These are phyloP conservation scores for Limenitis camilla DNA, from an alignment of 2,888 invertebrate genomes.

Conservation along the genomic window DNA sequence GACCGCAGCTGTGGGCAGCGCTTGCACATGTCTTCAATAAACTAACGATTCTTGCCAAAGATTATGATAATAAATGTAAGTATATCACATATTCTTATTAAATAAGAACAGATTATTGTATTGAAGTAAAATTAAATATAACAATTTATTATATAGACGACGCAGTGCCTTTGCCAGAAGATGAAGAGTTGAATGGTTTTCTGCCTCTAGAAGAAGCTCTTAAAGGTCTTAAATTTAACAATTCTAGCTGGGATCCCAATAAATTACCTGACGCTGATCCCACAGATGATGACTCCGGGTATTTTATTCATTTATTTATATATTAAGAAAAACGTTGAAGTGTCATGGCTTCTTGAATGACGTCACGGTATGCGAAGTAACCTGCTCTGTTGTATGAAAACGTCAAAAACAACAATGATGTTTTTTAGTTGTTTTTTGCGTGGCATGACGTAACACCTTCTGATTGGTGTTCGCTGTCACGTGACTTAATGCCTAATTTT, in stretches of 20 bases:
- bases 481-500: too few relatives aligned
- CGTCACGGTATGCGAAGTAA: too few relatives aligned
- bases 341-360: too few relatives aligned
- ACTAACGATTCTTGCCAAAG: constrained; percentile 73
- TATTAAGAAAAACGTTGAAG: too few relatives aligned
- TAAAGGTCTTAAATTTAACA: constrained; percentile 65
- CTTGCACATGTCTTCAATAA: constrained; percentile 83
- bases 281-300: constrained; percentile 29
- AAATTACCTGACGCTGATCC: constrained; percentile 42
- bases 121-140: too few relatives aligned
- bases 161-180: constrained; percentile 83
- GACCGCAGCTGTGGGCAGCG: constrained; percentile 85
- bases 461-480: too few relatives aligned
- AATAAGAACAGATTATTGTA: too few relatives aligned
- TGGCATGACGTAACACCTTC: too few relatives aligned
- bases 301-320: not conserved
- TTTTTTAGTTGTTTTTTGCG: too few relatives aligned
- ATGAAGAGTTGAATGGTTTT: constrained; percentile 86
- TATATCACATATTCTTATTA: constrained; percentile 18
- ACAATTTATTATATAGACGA: constrained; percentile 55
- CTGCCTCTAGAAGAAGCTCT: constrained; percentile 79
- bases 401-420: too few relatives aligned
- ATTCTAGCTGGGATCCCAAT: constrained; percentile 53
- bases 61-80: constrained; percentile 50
- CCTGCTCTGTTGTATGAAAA: too few relatives aligned